Base-by-base conservation (phyloP, 1,140 invertebrate species). In the Berghia stephanieae region DNA sequence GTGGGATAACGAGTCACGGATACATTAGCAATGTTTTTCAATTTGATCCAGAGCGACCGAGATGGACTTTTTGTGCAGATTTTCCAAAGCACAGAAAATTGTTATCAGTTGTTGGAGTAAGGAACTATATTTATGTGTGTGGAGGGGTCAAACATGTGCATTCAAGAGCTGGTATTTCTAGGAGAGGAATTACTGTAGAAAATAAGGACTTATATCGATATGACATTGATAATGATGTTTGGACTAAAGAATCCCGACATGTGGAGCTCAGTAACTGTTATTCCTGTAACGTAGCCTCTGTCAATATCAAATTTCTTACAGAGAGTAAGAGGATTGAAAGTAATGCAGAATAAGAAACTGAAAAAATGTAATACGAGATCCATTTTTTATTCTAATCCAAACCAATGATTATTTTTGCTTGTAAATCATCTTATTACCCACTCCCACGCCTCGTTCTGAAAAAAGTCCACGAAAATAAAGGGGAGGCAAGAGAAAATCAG, bases 1-100 rank as follows among this genome's bases (percentile, higher is more conserved):
- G 57, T 8, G 57, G 57, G 8, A 16, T 16, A 16, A 63, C 18
- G 18, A 63, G 27, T 31, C 8, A 16, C 34, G 57, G 57, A 27
- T 10, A 27, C 8, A 63, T 63, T 24, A 10, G 8, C 8, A 16
- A 8, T 31, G 57, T 63, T 31, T 16, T 16, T 8, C 18, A 24
- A 16, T 63, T 63, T 63, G 57, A 63, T 63, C 13, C 27, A 27
- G 57, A 63, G 8, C 18, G 10, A 63, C 57, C 8, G 10, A 10
- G 57, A 10, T 63, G 57, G 57, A 8, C 27, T 8, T 31, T 24
- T 31, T 16, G 10, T 16, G 10, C 10, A 27, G 57, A 63, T 31
- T 63, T 63, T 63, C 57, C 57, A 27, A 49, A 73, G 34, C 18
- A 55, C 31, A 3, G 71, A 36, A 34, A 55, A 46, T 73, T 73